phyloP scores from a whole-genome alignment of 1,140 invertebrate species.

The Drosophila dunni region DNA sequence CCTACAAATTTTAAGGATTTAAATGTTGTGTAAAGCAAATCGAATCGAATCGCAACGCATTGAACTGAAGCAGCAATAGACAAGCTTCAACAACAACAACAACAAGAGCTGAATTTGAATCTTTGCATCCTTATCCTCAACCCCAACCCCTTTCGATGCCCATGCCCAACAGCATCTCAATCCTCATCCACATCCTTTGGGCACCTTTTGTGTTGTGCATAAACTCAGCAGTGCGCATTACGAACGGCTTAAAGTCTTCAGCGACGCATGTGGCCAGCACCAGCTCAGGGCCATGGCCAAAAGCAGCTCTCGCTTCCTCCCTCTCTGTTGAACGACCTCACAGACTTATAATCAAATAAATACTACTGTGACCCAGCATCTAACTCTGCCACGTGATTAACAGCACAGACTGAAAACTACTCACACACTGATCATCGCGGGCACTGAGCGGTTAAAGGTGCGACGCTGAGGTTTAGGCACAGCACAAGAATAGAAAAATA shows the following conservation, averaged over 20 bases:
- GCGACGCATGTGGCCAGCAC: conserved; percentile 51
- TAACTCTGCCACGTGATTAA: conserved; percentile 61
- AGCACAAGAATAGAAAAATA: no score
- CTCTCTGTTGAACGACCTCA: neutral
- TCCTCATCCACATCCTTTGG: conserved; percentile 38
- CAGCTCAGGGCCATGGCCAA: conserved; percentile 18
- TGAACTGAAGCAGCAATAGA: conserved; percentile 6
- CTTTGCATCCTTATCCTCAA: neutral
- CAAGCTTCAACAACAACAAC: conserved; percentile 14
- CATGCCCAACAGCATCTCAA: conserved; percentile 1
- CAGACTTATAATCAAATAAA: conserved; percentile 74
- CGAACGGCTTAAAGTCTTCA: conserved; percentile 79
- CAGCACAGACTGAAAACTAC: conserved; percentile 41
- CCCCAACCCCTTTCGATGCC: neutral
- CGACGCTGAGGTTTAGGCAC: no score
- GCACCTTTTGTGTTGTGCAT: conserved; percentile 72
- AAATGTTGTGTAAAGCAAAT: conserved; percentile 74
- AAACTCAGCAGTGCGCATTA: conserved; percentile 68
- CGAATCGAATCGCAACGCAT: conserved; percentile 35
- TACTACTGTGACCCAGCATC: conserved; percentile 24
- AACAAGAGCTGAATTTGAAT: neutral
- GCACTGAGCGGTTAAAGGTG: no score
- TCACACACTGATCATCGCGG: no score
- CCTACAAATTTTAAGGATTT: conserved; percentile 80
- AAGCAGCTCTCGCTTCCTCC: neutral